Percentiles rank a stretch among this genome's conserved stretches.
Conservation (phyloP, 2,888 invertebrate species). For the Podabrus alpinus region DNA sequence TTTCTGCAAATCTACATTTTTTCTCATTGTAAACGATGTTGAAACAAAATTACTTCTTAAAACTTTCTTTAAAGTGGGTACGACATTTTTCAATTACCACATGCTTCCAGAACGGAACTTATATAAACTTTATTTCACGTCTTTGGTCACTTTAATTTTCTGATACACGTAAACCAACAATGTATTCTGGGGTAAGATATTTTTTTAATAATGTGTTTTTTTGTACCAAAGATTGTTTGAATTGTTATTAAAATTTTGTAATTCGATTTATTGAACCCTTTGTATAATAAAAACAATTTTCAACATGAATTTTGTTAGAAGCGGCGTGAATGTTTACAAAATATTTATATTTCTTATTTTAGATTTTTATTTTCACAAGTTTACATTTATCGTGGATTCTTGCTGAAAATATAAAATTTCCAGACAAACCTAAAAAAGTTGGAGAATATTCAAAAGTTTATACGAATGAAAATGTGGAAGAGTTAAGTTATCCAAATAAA, state of each 20-base stretch:
- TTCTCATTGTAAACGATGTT: slow-evolving; percentile 1
- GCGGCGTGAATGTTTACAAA: neutral
- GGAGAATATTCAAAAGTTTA: neutral
- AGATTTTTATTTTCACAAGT: neutral
- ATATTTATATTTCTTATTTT: neutral
- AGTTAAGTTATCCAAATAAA: neutral
- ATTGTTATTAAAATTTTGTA: no score
- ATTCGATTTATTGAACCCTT: neutral
- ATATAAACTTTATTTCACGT: neutral
- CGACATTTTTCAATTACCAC: slow-evolving; percentile 16
- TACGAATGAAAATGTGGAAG: neutral
- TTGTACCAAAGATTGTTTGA: no score
- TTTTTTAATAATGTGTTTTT: no score
- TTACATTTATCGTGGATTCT: neutral
- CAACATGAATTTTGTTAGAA: neutral
- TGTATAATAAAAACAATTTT: neutral
- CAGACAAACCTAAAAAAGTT: neutral
- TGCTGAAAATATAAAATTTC: neutral
- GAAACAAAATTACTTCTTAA: neutral
- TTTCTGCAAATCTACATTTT: neutral
- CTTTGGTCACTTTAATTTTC: neutral
- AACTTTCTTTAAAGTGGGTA: slow-evolving; percentile 12
- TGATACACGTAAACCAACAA: neutral
- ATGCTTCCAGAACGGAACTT: neutral
- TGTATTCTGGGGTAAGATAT: neutral